Percentiles rank a stretch among this genome's conserved stretches.
phyloP scores from a whole-genome alignment of 2,113 vertebrate species.

The Solenodon paradoxus region DNA sequence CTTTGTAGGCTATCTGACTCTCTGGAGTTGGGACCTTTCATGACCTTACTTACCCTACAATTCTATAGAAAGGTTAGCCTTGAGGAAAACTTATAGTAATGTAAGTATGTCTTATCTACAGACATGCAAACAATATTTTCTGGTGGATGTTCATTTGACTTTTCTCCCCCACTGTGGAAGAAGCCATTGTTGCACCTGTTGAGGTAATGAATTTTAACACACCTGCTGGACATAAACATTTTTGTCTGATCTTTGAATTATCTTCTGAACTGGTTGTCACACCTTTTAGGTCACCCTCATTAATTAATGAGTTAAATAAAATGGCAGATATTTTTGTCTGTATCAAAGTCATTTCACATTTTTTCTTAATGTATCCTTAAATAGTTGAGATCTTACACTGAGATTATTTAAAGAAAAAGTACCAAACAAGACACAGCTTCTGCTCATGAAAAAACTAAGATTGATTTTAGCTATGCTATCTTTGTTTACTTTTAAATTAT shows the following conservation, averaged over 20 bases:
- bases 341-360: background rate
- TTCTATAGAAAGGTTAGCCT: background rate
- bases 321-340: constrained; percentile 22
- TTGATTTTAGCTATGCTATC: background rate
- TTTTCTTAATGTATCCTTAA: constrained; percentile 1
- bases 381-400: background rate
- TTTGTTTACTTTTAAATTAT: constrained; percentile 33
- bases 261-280: background rate
- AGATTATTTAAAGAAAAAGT: constrained; percentile 15
- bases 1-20: background rate
- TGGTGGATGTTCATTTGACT: too few relatives aligned
- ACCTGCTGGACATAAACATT: background rate
- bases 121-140: background rate
- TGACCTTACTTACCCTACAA: background rate
- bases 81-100: background rate
- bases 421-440: background rate
- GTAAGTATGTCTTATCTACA: background rate
- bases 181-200: background rate
- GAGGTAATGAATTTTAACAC: background rate
- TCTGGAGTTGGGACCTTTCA: background rate
- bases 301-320: constrained; percentile 28
- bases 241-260: constrained; percentile 7
- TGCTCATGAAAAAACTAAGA: background rate
- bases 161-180: background rate
- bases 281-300: background rate